Evolutionary conservation across 1,140 invertebrate species (phyloP), one percentile per base, ranked within the genome.

Genomic region (Drosophila dunni): DNA sequence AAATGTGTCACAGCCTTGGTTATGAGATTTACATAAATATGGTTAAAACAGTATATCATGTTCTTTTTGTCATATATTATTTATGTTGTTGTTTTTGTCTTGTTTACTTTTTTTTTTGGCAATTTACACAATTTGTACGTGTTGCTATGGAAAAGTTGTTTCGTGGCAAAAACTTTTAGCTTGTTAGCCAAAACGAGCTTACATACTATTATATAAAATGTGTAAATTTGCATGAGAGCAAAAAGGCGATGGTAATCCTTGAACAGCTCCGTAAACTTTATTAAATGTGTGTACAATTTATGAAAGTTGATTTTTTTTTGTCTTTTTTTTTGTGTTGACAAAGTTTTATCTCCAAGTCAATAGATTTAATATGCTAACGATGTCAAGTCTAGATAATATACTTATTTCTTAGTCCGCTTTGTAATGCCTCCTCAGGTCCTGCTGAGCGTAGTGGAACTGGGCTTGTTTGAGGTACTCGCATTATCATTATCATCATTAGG

Each of bases 401-500:
- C 17, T 40, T 1, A 56, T 17, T 34, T 34, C 48, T 56, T 9
- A 64, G 48, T 46, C 5, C 51, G 10, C 15, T 20, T 9, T 17
- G 36, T 36, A 20, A 11, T 38, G 9, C 2, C 11, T 13, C 10
- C n/a, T n/a, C 11, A 50, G 24, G 29, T 11, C 9, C 48, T 29
- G 24, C 11, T 33, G 33, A 13, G 7, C n/a, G 5, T 4, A 38
- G 15, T 40, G 24, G 44, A 44, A 57, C 38, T 24, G 36, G 36
- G 68, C 11, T 56, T 7, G 34, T 36, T 62, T 63, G 54, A 57
- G 57, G 75, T 85, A 86, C 86, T 64, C 63, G 67, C 71, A 82
- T 85, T 88, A 88, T 83, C 79, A 82, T 79, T 88, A 88, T 83
- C 79, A 82, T 79, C 72, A 83, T 88, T 83, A 89, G 79, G 71